Conservation (phyloP, 2,888 invertebrate species). For the Nomada fabriciana region DNA sequence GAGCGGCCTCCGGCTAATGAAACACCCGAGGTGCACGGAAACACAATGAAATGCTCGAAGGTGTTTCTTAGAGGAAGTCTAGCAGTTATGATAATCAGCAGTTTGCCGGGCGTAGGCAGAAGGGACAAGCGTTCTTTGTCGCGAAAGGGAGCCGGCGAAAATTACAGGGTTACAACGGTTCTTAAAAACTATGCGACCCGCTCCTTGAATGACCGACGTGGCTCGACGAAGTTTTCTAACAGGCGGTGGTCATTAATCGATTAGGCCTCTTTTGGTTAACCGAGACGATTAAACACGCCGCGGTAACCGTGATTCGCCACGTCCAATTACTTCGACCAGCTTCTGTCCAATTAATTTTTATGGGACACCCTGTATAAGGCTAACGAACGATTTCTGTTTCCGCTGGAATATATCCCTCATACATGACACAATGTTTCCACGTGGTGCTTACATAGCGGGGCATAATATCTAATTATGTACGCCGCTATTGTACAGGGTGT, state of each 20-base stretch:
- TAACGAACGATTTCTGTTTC: conserved; percentile 22
- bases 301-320: conserved; percentile 9
- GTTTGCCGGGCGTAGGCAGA: conserved; percentile 26
- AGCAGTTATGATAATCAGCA: conserved; percentile 60
- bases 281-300: conserved; percentile 18
- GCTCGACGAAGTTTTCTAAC: background rate
- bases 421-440: conserved; percentile 4
- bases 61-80: conserved; percentile 59
- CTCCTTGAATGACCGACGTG: background rate
- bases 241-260: conserved; percentile 26
- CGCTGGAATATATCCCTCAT: conserved; percentile 6
- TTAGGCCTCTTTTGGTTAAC: conserved; percentile 33
- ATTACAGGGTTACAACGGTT: conserved; percentile 26
- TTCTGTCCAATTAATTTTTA: conserved; percentile 33
- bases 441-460: background rate
- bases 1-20: conserved; percentile 9
- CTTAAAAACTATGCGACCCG: conserved; percentile 13
- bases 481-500: no score
- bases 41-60: conserved; percentile 40
- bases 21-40: conserved; percentile 14
- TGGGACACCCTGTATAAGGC: conserved; percentile 29
- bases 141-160: conserved; percentile 1
- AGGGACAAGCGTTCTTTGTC: background rate
- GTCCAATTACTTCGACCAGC: conserved; percentile 24
- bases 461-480: background rate